Base-by-base conservation (phyloP, 2,113 vertebrate genomes). In the Siphamia tubifer region DNA sequence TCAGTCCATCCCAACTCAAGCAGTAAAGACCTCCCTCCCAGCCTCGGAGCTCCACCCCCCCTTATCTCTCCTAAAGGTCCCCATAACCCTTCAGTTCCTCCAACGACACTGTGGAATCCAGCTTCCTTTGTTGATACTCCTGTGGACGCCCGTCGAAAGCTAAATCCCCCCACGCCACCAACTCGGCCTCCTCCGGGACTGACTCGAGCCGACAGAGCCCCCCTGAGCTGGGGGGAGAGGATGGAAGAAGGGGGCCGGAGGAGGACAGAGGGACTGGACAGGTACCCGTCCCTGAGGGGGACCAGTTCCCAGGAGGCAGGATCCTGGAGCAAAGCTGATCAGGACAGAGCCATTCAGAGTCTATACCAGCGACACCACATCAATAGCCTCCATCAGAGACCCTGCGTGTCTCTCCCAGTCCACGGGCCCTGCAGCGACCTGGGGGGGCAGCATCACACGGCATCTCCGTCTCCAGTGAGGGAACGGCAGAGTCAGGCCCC, bases 41-140 rank as follows among this genome's bases (percentile, higher is more conserved):
- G 94, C 76, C 94, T 98, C 0, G 95, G 96, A 0, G 96, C 95
- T 1, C 97, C 97, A 0, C 97, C 96, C 0, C 96, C 97, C 0
- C 96, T 98, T 60, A 98, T 98, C 87, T 97, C 97, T 1, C 97
- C 97, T 4, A 98, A 98, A 54, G 92, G 93, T 8, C 93, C 93
- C 69, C 94, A 91, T 51, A 87, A 90, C 17, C 56, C 61, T 15
- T 72, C 89, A 4, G 77, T 92, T 0, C 89, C 94, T 40, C 77
- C 93, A 35, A 93, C 95, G 0, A 94, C 95, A 8, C 94, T 98
- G 69, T 98, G 97, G 97, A 99, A 98, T 83, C 97, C 95, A 0
- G 95, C 96, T 24, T 92, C 95, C 3, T 85, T 98, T 44, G 94
- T 98, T 19, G 96, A 98, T 35, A 94, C 48, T 11, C 31, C 91